These are phyloP conservation scores for Tipula confusa DNA, from an alignment of 2,888 invertebrate genomes.

Conservation along the genomic window DNA sequence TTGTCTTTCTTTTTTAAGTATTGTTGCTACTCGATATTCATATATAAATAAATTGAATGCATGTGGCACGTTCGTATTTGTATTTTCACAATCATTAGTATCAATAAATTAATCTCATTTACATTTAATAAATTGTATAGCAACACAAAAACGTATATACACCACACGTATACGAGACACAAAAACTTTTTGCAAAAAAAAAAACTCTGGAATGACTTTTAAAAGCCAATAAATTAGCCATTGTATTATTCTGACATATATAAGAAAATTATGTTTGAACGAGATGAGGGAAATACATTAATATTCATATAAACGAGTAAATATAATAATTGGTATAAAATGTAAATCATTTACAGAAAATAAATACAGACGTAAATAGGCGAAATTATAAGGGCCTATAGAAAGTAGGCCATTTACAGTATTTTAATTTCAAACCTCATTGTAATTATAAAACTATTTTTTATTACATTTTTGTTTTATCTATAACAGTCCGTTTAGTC, in stretches of 20 bases:
- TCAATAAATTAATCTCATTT: constrained; percentile 12
- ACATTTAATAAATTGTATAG: not conserved
- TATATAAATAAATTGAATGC: not conserved
- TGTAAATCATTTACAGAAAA: no score
- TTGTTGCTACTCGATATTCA: not conserved
- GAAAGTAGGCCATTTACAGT: no score
- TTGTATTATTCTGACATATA: not conserved
- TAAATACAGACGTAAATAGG: no score
- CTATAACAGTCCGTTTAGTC: not conserved
- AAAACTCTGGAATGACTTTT: not conserved
- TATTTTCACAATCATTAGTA: not conserved
- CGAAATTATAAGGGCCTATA: no score
- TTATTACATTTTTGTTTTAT: not conserved
- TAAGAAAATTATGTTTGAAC: not conserved
- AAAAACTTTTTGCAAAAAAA: not conserved
- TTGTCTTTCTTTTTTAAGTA: no score
- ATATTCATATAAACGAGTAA: not conserved
- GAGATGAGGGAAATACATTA: not conserved
- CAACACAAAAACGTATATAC: not conserved
- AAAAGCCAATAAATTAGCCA: not conserved
- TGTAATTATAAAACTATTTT: no score
- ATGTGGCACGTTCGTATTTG: not conserved
- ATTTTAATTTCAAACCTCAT: not conserved
- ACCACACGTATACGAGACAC: not conserved
- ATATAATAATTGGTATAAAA: no score